A percentile compares a stretch with the other conserved stretches of the same genome.
Evolutionary conservation across 64 coral and sea anemone species (phyloP).

Genomic region (Porites australiensis): DNA sequence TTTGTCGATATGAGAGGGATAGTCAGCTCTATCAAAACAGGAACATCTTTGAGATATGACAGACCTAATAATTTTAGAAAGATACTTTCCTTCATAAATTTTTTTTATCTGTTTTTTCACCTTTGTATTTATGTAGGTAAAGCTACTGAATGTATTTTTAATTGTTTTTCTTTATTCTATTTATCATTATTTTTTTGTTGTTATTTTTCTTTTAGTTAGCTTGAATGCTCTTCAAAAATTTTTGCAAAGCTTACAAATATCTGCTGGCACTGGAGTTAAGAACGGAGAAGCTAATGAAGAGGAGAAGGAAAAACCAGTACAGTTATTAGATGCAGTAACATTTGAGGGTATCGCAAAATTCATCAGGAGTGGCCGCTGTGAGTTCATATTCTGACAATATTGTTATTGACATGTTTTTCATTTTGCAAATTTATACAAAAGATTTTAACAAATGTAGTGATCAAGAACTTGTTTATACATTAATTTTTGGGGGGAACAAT

Average conservation of each 20-base stretch:
- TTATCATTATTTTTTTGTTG: not conserved
- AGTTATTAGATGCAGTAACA: slow-evolving; percentile 86
- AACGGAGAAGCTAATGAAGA: not conserved
- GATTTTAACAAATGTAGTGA: no score
- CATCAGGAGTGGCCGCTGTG: slow-evolving; percentile 88
- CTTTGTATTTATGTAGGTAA: no score
- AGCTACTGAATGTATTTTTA: not conserved
- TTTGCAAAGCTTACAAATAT: slow-evolving; percentile 51
- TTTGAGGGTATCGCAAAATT: slow-evolving; percentile 96
- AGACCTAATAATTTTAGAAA: no score
- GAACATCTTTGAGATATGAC: no score
- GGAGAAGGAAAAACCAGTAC: slow-evolving; percentile 81
- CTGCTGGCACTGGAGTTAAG: not conserved
- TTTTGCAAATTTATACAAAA: no score
- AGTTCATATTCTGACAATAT: not conserved
- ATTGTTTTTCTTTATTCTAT: not conserved
- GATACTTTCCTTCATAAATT: no score
- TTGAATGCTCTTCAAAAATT: slow-evolving; percentile 58
- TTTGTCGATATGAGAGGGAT: no score
- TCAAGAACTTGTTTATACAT: no score
- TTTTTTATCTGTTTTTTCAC: no score
- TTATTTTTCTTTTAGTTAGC: not conserved
- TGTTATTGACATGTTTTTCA: no score
- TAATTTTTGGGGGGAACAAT: no score
- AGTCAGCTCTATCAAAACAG: no score